Evolutionary conservation across 1,140 invertebrate genomes (phyloP).

Genomic region (Trinorchestia longiramus): DNA sequence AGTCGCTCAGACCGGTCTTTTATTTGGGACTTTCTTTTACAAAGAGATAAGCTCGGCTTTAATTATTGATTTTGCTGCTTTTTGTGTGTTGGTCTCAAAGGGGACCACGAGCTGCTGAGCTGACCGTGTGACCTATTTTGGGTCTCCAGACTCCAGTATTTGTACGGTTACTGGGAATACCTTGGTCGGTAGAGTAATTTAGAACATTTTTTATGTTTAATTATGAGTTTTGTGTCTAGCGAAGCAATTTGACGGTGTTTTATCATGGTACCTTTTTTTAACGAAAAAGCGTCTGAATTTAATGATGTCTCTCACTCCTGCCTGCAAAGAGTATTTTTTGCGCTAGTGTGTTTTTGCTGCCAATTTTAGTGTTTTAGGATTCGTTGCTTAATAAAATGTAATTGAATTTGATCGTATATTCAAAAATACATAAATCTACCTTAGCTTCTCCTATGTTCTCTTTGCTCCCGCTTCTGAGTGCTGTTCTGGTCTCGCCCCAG

Average conservation of each 20-base stretch:
- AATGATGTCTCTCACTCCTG: neutral
- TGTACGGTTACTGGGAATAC: neutral
- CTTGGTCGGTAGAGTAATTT: neutral
- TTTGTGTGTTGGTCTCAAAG: slow-evolving; percentile 36
- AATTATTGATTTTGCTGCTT: slow-evolving; percentile 46
- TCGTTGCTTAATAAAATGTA: neutral
- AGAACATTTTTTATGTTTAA: neutral
- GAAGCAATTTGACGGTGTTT: neutral
- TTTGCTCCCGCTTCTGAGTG: neutral
- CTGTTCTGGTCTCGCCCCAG: neutral
- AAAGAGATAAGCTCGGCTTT: slow-evolving; percentile 54
- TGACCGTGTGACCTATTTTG: slow-evolving; percentile 42
- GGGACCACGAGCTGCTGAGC: neutral
- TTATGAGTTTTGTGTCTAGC: neutral
- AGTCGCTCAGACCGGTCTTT: slow-evolving; percentile 4
- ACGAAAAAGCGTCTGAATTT: neutral
- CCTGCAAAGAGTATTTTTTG: neutral
- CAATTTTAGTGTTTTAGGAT: neutral
- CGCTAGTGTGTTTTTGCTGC: neutral
- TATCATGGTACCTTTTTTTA: neutral
- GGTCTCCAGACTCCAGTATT: neutral
- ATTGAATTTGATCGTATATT: neutral
- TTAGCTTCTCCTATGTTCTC: neutral
- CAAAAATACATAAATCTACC: neutral
- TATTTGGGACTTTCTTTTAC: slow-evolving; percentile 26